Evolutionary conservation across 2,797 vertebrate species (phyloP).

Genomic region (Ispidina lecontei): DNA sequence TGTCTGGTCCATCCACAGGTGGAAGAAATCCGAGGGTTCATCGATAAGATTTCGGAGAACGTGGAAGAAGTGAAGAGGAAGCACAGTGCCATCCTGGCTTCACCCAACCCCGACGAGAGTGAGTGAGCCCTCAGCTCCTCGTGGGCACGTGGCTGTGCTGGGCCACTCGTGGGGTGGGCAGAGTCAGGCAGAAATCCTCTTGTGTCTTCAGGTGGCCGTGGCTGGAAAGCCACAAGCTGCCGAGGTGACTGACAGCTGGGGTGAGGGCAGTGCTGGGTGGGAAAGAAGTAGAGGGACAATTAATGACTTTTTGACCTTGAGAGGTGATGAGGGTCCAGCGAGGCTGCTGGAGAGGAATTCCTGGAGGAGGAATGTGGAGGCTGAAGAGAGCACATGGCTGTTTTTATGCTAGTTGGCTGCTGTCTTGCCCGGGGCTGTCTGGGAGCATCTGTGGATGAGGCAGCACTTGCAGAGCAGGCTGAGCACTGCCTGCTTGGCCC

Average conservation of each 20-base stretch:
- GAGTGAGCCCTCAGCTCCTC: conserved; percentile 1
- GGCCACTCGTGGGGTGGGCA: background rate
- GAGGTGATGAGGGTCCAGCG: background rate
- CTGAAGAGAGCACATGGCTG: background rate
- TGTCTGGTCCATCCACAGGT: conserved; percentile 79
- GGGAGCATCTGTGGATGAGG: rapidly evolving
- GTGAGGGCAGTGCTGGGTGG: background rate
- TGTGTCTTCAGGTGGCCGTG: background rate
- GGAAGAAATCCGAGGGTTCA: conserved; percentile 94
- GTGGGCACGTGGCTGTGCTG: rapidly evolving
- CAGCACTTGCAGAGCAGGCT: background rate
- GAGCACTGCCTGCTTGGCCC: background rate
- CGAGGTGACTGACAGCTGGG: rapidly evolving
- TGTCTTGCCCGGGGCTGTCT: background rate
- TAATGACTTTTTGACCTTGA: background rate
- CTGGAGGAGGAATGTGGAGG: background rate
- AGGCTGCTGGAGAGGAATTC: background rate
- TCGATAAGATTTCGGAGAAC: conserved; percentile 92
- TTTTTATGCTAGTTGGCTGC: background rate
- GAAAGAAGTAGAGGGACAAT: background rate
- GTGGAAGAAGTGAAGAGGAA: conserved; percentile 97
- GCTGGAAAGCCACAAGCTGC: background rate
- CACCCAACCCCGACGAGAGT: conserved; percentile 92
- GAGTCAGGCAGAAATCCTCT: background rate
- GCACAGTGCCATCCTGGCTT: conserved; percentile 93